A percentile compares a stretch with the other conserved stretches of the same genome.
phyloP scores from a whole-genome alignment of 2,797 vertebrate species.

The Rhinella marina region DNA sequence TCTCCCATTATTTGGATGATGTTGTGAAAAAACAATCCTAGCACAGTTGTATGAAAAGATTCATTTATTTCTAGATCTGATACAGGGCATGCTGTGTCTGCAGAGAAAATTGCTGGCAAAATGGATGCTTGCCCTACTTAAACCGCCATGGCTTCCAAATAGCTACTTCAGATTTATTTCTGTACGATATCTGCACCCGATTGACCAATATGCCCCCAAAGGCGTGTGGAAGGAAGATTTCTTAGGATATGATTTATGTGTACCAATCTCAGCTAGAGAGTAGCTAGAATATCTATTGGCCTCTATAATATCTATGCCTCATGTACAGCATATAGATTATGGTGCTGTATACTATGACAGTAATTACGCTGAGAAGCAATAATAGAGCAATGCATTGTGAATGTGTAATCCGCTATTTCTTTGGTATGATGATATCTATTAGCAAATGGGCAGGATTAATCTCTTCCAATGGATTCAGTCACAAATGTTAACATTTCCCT shows the following conservation, averaged over 20 bases:
- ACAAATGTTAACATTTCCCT: background rate
- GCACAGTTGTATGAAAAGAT: slow-evolving; percentile 33
- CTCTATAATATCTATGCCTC: no score
- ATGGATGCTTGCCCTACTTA: background rate
- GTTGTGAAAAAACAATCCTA: slow-evolving; percentile 24
- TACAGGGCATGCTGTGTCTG: slow-evolving; percentile 9
- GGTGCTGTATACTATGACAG: no score
- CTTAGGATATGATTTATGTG: background rate
- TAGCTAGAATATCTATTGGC: no score
- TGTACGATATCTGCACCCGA: background rate
- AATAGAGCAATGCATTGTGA: no score
- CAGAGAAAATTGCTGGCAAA: background rate
- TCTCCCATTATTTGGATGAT: slow-evolving; percentile 24
- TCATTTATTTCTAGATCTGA: slow-evolving; percentile 38
- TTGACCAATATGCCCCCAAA: background rate
- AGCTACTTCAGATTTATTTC: background rate
- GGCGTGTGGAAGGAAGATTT: background rate
- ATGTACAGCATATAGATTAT: no score
- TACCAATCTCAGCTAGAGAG: no score
- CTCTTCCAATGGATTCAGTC: background rate
- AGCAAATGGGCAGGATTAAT: background rate
- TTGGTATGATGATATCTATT: no score
- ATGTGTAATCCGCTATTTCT: no score
- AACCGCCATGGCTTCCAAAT: background rate
- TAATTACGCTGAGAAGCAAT: no score